Conservation (phyloP, 2,113 vertebrate genomes). For the Phaetusa simplex region DNA sequence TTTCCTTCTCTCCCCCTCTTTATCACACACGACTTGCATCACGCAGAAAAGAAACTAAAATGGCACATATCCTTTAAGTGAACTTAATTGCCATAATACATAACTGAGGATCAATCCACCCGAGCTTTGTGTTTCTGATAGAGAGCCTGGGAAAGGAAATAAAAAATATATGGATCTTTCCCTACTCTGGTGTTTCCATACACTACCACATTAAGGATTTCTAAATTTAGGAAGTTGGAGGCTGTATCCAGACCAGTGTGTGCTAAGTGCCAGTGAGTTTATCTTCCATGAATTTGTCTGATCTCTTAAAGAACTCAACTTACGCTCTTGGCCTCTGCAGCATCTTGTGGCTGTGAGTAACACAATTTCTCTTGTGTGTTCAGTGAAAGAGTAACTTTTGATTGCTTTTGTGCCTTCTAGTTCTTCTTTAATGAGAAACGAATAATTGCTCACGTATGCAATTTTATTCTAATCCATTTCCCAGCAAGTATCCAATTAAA, state of each 20-base stretch:
- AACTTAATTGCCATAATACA: neutral
- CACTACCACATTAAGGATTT: neutral
- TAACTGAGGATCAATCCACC: neutral
- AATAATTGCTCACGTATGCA: neutral
- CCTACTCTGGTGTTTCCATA: neutral
- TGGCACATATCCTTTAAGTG: neutral
- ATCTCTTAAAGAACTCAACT: neutral
- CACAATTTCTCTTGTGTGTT: neutral
- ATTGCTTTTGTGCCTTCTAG: neutral
- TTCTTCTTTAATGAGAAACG: neutral
- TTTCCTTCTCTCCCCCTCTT: neutral
- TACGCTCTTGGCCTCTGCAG: neutral
- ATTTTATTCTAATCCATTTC: neutral
- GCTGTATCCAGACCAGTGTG: neutral
- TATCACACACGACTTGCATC: neutral
- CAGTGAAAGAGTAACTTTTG: neutral
- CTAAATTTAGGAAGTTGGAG: neutral
- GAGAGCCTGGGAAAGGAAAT: neutral
- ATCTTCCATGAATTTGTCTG: neutral
- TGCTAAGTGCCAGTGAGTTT: rapidly evolving
- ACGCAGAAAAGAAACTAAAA: neutral
- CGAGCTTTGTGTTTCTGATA: neutral
- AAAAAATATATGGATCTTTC: neutral
- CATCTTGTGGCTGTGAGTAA: neutral
- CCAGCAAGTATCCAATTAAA: neutral